A percentile compares a stretch with the other conserved stretches of the same genome.
These are phyloP conservation scores for Pterophyllum scalare DNA, from an alignment of 2,113 vertebrate genomes.

Conservation along the genomic window DNA sequence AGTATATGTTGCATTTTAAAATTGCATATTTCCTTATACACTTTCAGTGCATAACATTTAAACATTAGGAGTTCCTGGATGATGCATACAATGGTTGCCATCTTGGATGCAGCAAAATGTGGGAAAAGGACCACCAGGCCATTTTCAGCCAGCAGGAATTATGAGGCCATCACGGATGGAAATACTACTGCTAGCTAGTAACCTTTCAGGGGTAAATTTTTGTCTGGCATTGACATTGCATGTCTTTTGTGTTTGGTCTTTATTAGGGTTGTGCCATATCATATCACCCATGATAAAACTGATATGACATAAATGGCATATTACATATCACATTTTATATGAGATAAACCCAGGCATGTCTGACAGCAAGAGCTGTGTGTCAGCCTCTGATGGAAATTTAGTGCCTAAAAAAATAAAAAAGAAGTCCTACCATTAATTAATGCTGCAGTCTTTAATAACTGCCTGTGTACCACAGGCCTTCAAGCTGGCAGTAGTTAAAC, in stretches of 20 bases:
- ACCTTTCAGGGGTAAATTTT: too few relatives aligned
- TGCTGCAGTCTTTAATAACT: too few relatives aligned
- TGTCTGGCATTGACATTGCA: not conserved
- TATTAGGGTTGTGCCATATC: not conserved
- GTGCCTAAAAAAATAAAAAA: not conserved
- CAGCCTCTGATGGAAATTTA: not conserved
- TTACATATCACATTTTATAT: not conserved
- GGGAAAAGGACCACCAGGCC: not conserved
- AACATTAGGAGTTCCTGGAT: fast-evolving
- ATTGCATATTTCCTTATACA: not conserved
- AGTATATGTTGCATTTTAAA: not conserved
- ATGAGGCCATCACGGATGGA: not conserved
- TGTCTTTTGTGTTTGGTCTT: not conserved
- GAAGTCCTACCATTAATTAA: too few relatives aligned
- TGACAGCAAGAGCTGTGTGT: not conserved
- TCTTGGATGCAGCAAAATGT: not conserved
- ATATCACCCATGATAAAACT: not conserved
- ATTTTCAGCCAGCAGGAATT: not conserved
- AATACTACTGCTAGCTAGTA: not conserved
- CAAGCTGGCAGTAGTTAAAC: too few relatives aligned
- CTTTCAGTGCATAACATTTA: not conserved
- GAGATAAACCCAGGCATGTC: not conserved
- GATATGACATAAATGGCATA: fast-evolving
- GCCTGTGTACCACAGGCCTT: too few relatives aligned
- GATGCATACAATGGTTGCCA: not conserved